These are phyloP conservation scores for Brachynemurus nebulosus DNA, from an alignment of 2,888 invertebrate species.

Conservation along the genomic window DNA sequence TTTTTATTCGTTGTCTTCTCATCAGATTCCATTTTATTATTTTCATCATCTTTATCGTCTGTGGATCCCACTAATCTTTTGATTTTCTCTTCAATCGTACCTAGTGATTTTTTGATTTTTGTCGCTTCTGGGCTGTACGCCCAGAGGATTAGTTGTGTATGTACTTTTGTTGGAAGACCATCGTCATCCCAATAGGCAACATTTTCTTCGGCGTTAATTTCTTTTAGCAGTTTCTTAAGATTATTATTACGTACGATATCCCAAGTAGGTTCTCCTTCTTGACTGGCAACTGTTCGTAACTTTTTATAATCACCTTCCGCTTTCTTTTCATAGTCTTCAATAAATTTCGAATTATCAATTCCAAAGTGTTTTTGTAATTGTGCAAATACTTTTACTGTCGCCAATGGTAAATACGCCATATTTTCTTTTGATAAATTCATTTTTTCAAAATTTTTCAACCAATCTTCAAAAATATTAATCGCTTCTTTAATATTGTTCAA, in stretches of 20 bases:
- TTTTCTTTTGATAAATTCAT: slow-evolving; percentile 52
- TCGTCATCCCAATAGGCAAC: slow-evolving; percentile 47
- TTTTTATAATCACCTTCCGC: slow-evolving; percentile 61
- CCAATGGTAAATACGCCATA: slow-evolving; percentile 50
- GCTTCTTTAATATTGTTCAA: slow-evolving; percentile 61
- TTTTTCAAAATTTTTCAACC: slow-evolving; percentile 57
- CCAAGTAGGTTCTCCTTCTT: slow-evolving; percentile 48
- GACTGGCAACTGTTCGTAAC: slow-evolving; percentile 45
- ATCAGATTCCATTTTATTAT: slow-evolving; percentile 13
- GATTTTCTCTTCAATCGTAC: slow-evolving; percentile 33
- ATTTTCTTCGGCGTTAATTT: slow-evolving; percentile 38
- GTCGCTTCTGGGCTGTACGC: slow-evolving; percentile 60
- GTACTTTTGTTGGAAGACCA: slow-evolving; percentile 53
- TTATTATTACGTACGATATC: slow-evolving; percentile 56
- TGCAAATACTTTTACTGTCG: slow-evolving; percentile 40
- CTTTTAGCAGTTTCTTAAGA: slow-evolving; percentile 41
- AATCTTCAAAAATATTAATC: slow-evolving; percentile 53
- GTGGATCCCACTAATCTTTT: slow-evolving; percentile 12
- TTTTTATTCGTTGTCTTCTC: slow-evolving; percentile 16
- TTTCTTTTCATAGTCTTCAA: slow-evolving; percentile 44
- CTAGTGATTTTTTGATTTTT: slow-evolving; percentile 45
- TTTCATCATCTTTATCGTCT: slow-evolving; percentile 7
- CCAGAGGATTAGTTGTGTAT: slow-evolving; percentile 56
- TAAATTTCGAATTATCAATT: slow-evolving; percentile 40
- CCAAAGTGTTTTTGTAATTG: slow-evolving; percentile 38